Evolutionary conservation across 2,113 vertebrate genomes (phyloP), one percentile per base, ranked within the genome.

Genomic region (Drymodes brunneopygia): DNA sequence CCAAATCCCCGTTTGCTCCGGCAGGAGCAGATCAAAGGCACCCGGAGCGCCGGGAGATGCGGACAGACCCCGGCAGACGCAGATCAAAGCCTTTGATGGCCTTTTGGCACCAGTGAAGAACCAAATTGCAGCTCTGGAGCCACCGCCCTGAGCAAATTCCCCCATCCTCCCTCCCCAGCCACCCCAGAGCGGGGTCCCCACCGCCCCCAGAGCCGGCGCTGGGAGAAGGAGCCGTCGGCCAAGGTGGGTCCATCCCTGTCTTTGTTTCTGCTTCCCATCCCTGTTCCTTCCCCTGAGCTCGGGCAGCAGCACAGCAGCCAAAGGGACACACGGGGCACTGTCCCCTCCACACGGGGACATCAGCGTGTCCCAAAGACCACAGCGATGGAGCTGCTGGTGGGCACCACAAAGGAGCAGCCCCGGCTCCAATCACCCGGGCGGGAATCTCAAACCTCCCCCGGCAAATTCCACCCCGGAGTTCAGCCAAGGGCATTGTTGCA

Each of bases 291-390:
- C 36, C 54, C 36, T 2, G 0, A 45, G 56, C 31, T 1, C 15
- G n/a, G 9, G 9, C 45, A 11, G 81, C 12, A 11, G 77, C 11
- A 2, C 13, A 8, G 47, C 48, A 15, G 66, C 42, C 11, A 2
- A 18, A 36, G 54, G 78, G 58, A 67, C 33, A 1, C 36, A 0
- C 1, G 1, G 48, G 50, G n/a, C 69, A 66, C 22, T 7, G 61
- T 71, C 74, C 86, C 51, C 74, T 29, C 44, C 47, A 3, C 4
- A 0, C 31, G 47, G 56, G 40, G 91, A 67, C 35, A 45, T 10
- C 22, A 0, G 35, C 12, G 0, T 0, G 2, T 7, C 65, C 58
- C 81, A 2, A 0, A 4, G 64, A 19, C 29, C 64, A 0, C 47
- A 3, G 61, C 1, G 0, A 21, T 3, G 35, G 45, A 31, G 54